Conservation (phyloP, 2,888 invertebrate species). For the Ochropleura leucogaster region DNA sequence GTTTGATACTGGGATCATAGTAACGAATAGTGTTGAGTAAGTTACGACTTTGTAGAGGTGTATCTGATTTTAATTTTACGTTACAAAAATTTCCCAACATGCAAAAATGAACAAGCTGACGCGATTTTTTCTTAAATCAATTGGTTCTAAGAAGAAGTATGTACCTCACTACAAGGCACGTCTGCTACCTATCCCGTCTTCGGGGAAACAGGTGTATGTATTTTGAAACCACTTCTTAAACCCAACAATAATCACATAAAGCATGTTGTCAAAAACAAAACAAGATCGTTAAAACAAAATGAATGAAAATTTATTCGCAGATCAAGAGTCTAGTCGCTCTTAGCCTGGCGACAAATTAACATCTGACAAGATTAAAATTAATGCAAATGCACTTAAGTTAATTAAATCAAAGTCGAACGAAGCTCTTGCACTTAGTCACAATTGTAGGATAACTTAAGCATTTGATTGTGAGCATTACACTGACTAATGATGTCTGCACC, state of each 20-base stretch:
- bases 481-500: constrained; percentile 63
- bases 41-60: neutral
- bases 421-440: constrained; percentile 64
- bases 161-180: neutral
- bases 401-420: constrained; percentile 70
- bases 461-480: constrained; percentile 59
- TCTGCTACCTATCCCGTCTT: neutral
- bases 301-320: constrained; percentile 58
- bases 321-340: constrained; percentile 58
- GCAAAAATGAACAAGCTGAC: neutral
- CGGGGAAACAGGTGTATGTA: neutral
- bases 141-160: neutral
- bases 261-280: constrained; percentile 37
- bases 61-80: neutral
- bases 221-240: neutral
- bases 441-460: constrained; percentile 58
- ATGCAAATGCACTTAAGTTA: constrained; percentile 74
- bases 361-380: constrained; percentile 71
- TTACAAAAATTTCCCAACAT: neutral
- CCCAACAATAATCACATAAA: constrained; percentile 32
- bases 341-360: constrained; percentile 67
- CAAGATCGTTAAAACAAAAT: constrained; percentile 45
- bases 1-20: neutral
- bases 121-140: neutral
- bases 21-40: neutral